A percentile compares a stretch with the other conserved stretches of the same genome.
phyloP scores from a whole-genome alignment of 2,797 vertebrate species.

The Falco biarmicus region DNA sequence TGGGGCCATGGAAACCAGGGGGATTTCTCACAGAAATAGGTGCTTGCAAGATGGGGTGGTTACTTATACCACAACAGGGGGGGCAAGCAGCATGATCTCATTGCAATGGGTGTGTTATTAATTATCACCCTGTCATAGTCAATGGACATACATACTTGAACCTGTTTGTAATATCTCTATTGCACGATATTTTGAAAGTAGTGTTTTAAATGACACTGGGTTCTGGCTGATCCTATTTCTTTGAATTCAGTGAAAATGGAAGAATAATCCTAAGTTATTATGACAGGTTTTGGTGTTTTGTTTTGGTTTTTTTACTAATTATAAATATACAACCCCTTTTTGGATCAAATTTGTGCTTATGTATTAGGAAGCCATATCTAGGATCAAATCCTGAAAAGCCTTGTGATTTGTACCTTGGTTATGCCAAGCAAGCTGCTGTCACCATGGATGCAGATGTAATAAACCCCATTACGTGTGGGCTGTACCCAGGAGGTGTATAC shows the following conservation, averaged over 20 bases:
- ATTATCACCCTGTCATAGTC: not conserved
- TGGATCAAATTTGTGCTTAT: not conserved
- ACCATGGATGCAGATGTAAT: not conserved
- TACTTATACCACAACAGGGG: not conserved
- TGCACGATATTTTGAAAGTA: not conserved
- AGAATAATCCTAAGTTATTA: not conserved
- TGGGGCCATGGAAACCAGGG: not conserved
- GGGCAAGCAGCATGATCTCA: not conserved
- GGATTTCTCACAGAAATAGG: not conserved
- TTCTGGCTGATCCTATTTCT: not conserved
- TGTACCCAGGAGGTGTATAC: not conserved
- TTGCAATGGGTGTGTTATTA: not conserved
- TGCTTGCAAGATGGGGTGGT: not conserved
- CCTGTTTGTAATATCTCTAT: not conserved
- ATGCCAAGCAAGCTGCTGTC: not conserved
- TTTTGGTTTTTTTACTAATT: not conserved
- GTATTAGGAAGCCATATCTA: not conserved
- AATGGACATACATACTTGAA: not conserved
- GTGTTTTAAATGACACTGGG: not conserved
- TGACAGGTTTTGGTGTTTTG: not conserved
- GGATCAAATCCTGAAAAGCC: not conserved
- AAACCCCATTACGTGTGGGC: not conserved
- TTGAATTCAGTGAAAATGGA: not conserved
- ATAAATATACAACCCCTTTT: not conserved
- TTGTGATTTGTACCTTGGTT: not conserved